Evolutionary conservation across 2,113 vertebrate species (phyloP).

Genomic region (Syngnathus floridae): DNA sequence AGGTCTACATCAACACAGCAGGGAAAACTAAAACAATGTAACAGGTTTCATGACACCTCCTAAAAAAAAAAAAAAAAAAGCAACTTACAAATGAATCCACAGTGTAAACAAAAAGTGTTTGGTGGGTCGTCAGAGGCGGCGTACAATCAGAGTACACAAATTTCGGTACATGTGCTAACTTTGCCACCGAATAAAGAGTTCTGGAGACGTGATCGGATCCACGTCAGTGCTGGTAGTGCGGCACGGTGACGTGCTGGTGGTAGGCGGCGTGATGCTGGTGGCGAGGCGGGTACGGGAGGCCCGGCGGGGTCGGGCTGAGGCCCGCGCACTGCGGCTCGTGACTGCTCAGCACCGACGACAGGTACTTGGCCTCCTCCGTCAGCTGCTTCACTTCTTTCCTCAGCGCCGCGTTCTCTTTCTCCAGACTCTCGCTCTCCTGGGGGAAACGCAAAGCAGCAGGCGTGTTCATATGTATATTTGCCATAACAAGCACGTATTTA

Average conservation of each 20-base stretch:
- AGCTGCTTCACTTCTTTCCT: slow-evolving; percentile 91
- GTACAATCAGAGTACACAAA: neutral
- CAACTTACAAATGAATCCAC: slow-evolving; percentile 41
- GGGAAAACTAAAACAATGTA: slow-evolving; percentile 28
- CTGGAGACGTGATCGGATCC: neutral
- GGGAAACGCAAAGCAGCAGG: slow-evolving; percentile 2
- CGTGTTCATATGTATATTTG: no score
- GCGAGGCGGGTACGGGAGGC: slow-evolving; percentile 76
- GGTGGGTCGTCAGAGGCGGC: neutral
- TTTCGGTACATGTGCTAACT: neutral
- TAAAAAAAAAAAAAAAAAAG: slow-evolving; percentile 21
- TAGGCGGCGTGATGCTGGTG: slow-evolving; percentile 74
- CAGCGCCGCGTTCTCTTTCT: slow-evolving; percentile 88
- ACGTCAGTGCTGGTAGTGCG: slow-evolving; percentile 71
- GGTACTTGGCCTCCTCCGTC: slow-evolving; percentile 88
- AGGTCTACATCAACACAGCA: slow-evolving; percentile 26
- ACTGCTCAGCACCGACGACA: slow-evolving; percentile 81
- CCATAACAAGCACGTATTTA: no score
- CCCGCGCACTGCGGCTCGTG: slow-evolving; percentile 85
- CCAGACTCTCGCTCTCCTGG: slow-evolving; percentile 92
- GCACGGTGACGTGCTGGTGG: slow-evolving; percentile 83
- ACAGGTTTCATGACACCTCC: slow-evolving; percentile 5
- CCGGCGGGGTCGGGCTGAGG: slow-evolving; percentile 69
- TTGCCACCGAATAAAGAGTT: neutral
- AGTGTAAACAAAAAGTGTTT: slow-evolving; percentile 62